Evolutionary conservation across 2,797 vertebrate species (phyloP).

Genomic region (Echeneis naucrates): DNA sequence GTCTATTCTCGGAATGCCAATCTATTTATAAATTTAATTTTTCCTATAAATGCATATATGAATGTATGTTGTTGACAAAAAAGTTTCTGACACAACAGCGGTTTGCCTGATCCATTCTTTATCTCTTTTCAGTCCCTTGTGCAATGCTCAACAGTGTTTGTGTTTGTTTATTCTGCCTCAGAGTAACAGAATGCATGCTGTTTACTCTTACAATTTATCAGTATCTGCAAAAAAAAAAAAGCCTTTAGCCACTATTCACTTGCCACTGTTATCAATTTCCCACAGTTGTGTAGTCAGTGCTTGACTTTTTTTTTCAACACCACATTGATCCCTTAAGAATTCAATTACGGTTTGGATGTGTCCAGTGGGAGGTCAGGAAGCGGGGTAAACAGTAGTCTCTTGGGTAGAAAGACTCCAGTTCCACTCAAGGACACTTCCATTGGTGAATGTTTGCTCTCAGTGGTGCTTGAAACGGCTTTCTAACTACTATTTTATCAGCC

Average conservation of each 20-base stretch:
- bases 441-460: conserved; percentile 26
- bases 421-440: conserved; percentile 44
- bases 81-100: conserved; percentile 1
- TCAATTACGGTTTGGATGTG: conserved; percentile 35
- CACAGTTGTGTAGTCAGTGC: conserved; percentile 23
- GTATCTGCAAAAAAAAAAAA: conserved; percentile 16
- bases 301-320: conserved; percentile 10
- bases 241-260: conserved; percentile 14
- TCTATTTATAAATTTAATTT: too few relatives aligned
- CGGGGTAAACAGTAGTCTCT: conserved; percentile 41
- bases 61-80: neutral
- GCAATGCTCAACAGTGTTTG: neutral
- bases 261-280: conserved; percentile 34
- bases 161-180: conserved; percentile 11
- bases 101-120: neutral
- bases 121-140: neutral
- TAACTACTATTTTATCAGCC: neutral
- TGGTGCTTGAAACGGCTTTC: conserved; percentile 21
- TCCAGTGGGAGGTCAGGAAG: conserved; percentile 35
- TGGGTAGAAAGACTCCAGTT: conserved; percentile 16
- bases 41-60: too few relatives aligned
- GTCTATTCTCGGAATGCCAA: neutral
- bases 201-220: conserved; percentile 14
- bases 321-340: conserved; percentile 45
- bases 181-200: conserved; percentile 5